Conservation (phyloP, 2,888 invertebrate species). For the Anoplius nigerrimus region DNA sequence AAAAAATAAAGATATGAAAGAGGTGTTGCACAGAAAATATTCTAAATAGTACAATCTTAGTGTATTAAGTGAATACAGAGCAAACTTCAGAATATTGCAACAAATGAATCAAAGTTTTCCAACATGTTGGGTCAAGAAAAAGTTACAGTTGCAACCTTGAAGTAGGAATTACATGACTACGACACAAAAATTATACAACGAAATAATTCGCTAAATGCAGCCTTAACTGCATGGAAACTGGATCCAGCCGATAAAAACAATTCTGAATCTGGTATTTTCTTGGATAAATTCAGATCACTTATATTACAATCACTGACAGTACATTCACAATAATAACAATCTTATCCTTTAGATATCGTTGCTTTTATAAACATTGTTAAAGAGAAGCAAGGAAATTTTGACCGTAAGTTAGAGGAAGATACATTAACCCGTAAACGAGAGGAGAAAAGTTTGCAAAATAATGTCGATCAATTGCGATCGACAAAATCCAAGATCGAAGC, state of each 20-base stretch:
- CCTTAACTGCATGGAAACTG: constrained; percentile 65
- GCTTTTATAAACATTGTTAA: constrained; percentile 54
- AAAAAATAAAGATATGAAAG: constrained; percentile 70
- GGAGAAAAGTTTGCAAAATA: constrained; percentile 76
- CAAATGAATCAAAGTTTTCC: constrained; percentile 70
- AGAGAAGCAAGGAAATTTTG: constrained; percentile 56
- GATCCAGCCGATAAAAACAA: constrained; percentile 50
- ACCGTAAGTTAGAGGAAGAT: constrained; percentile 62
- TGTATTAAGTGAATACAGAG: constrained; percentile 50
- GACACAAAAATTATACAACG: constrained; percentile 69
- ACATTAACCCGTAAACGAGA: constrained; percentile 1
- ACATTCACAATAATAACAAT: constrained; percentile 9
- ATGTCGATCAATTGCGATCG: constrained; percentile 77
- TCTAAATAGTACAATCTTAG: background rate
- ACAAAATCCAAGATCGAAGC: constrained; percentile 81
- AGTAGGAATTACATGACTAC: constrained; percentile 75
- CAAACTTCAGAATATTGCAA: constrained; percentile 61
- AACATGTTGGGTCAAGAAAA: constrained; percentile 73
- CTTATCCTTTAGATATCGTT: constrained; percentile 49
- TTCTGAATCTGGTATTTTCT: constrained; percentile 54
- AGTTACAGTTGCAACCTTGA: constrained; percentile 74
- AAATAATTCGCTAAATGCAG: constrained; percentile 68
- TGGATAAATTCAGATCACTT: background rate
- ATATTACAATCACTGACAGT: constrained; percentile 1
- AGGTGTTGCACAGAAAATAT: constrained; percentile 57